Evolutionary conservation across 2,888 invertebrate genomes (phyloP).

Genomic region (Hyposoter dolosus): DNA sequence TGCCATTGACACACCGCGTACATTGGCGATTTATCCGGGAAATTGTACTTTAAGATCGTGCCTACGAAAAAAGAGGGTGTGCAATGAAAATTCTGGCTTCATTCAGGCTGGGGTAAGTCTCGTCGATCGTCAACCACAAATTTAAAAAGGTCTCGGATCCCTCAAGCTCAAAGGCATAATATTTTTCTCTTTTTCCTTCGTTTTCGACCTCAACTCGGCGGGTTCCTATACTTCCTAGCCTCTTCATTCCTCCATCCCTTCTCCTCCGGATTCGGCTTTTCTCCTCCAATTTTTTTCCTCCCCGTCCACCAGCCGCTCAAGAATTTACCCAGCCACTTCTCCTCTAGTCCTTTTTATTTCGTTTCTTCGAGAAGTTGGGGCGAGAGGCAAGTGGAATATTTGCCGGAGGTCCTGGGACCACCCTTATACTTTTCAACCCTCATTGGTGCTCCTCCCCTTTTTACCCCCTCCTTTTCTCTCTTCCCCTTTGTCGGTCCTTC

Average conservation of each 20-base stretch:
- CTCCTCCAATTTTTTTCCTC: conserved; percentile 43
- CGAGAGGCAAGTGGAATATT: conserved; percentile 72
- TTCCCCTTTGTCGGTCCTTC: conserved; percentile 30
- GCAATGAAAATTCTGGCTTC: conserved; percentile 7
- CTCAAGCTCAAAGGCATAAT: conserved; percentile 80
- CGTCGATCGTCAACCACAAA: conserved; percentile 79
- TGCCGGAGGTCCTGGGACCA: conserved; percentile 60
- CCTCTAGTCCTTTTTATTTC: conserved; percentile 57
- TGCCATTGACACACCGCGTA: neutral
- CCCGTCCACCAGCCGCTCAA: conserved; percentile 52
- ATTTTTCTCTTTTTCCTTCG: conserved; percentile 75
- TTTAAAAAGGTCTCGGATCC: conserved; percentile 77
- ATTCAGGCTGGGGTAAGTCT: conserved; percentile 59
- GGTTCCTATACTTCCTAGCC: conserved; percentile 31
- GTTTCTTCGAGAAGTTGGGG: conserved; percentile 69
- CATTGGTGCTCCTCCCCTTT: conserved; percentile 34
- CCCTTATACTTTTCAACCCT: conserved; percentile 50
- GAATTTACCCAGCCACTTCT: conserved; percentile 60
- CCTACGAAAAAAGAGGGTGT: neutral
- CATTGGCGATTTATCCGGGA: neutral
- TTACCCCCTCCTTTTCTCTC: conserved; percentile 10
- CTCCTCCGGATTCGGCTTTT: neutral
- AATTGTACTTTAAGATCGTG: neutral
- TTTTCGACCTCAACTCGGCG: conserved; percentile 15
- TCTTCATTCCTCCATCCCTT: conserved; percentile 26